Evolutionary conservation across 1,140 invertebrate genomes (phyloP), one percentile per base, ranked within the genome.

Genomic region (Carposina sasakii): DNA sequence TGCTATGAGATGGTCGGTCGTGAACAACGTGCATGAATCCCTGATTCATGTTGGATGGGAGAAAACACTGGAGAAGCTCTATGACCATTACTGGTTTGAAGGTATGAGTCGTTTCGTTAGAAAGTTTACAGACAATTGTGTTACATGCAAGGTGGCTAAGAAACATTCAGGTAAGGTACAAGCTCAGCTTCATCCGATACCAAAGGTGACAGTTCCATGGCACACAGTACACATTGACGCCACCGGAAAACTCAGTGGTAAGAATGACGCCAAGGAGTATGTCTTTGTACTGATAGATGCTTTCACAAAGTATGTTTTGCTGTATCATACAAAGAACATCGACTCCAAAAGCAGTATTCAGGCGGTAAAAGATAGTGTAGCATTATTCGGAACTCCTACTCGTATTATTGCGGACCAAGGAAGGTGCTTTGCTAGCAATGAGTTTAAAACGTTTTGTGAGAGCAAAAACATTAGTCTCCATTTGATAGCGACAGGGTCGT

Each of bases 131-230:
- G 42, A 44, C 3, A 44, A 31, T 19, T 70, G 63, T 48, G 48
- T 68, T 8, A 57, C 45, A 22, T 68, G 60, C 40, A 60, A 48
- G 42, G 26, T 54, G 36, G 37, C 51, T 2, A 70, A 70, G 49
- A 51, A 46, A n/a, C 23, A 26, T 8, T 48, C 57, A n/a, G 50
- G 53, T 17, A 59, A 59, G 48, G 3, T 17, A 8, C 34, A 37
- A 37, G 34, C 34, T 12, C 6, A 28, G 12, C 12, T 28, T 6
- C 24, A 28, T 12, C 24, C 24, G 6, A 28, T 28, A 6, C 24
- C n/a, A 15, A 37, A 37, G n/a, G 15, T 19, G 20, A 9, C 34
- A 5, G 20, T n/a, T 2, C 34, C 34, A 5, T 37, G 34, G 34
- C 34, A 37, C 19, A 37, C 34, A 3, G 19, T 37, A 3, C 34